Evolutionary conservation across 2,888 invertebrate genomes (phyloP).

Genomic region (Drosophila anomelani): DNA sequence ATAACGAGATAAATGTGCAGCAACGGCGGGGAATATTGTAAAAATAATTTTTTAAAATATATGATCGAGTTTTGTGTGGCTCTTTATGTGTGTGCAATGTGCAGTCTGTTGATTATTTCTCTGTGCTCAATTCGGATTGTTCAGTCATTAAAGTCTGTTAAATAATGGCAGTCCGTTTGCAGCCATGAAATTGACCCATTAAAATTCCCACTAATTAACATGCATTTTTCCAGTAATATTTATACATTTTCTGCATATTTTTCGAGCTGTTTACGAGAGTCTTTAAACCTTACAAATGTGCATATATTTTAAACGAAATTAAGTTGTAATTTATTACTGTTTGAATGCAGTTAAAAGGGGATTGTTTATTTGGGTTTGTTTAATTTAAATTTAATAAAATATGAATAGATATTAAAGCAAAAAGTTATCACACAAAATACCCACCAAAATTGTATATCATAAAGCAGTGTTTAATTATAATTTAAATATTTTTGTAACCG

Average conservation of each 20-base stretch:
- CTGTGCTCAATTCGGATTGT: slow-evolving; percentile 44
- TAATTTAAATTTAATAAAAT: not conserved
- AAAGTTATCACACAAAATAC: not conserved
- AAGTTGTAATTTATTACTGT: not conserved
- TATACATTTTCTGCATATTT: not conserved
- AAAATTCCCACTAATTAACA: slow-evolving; percentile 1
- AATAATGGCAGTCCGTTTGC: slow-evolving; percentile 5
- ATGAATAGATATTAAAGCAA: not conserved
- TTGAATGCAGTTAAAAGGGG: not conserved
- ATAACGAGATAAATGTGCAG: slow-evolving; percentile 59
- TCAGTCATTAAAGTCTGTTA: slow-evolving; percentile 26
- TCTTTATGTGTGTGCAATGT: slow-evolving; percentile 40
- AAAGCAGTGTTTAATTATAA: not conserved
- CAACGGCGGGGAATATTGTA: slow-evolving; percentile 57
- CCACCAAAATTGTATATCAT: not conserved
- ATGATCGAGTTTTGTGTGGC: slow-evolving; percentile 39
- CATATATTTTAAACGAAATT: not conserved
- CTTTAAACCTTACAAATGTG: not conserved
- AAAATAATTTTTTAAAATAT: slow-evolving; percentile 44
- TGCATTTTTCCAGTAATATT: not conserved
- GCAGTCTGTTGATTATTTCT: slow-evolving; percentile 56
- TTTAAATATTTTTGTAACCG: not conserved
- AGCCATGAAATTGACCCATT: slow-evolving; percentile 16
- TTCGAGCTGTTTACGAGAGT: not conserved
- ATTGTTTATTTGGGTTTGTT: not conserved